Conservation (phyloP, 2,888 invertebrate species). For the Cephus spinipes region DNA sequence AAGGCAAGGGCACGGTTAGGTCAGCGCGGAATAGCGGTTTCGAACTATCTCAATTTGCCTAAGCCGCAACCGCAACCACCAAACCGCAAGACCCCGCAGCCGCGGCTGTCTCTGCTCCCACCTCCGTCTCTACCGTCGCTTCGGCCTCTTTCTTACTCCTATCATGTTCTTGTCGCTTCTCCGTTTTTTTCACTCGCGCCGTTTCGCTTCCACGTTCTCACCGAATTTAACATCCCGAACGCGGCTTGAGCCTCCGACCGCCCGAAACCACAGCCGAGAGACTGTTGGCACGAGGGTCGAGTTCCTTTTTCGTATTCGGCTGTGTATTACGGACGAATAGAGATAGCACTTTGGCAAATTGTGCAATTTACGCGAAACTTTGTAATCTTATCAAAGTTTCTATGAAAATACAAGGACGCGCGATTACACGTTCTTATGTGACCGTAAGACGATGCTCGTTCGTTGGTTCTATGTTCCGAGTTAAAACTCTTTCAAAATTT, state of each 20-base stretch:
- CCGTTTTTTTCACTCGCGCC: constrained; percentile 9
- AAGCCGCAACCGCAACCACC: constrained; percentile 57
- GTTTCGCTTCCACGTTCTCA: not conserved
- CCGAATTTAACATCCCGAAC: not conserved
- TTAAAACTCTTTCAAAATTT: not conserved
- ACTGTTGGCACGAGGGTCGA: not conserved
- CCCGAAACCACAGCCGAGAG: not conserved
- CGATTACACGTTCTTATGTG: not conserved
- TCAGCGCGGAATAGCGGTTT: constrained; percentile 53
- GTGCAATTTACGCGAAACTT: not conserved
- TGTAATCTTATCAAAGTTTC: not conserved
- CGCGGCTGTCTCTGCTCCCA: constrained; percentile 10
- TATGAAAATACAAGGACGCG: not conserved
- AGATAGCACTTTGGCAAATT: not conserved
- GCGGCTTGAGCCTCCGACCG: not conserved
- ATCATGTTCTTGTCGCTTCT: constrained; percentile 18
- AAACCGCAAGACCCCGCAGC: constrained; percentile 56
- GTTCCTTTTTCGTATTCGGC: not conserved
- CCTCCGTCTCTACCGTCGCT: constrained; percentile 13
- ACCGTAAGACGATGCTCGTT: not conserved
- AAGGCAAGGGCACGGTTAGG: constrained; percentile 37
- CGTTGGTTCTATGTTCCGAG: not conserved
- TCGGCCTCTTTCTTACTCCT: constrained; percentile 17
- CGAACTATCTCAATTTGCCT: constrained; percentile 65
- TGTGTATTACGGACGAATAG: not conserved